Conservation (phyloP, 2,888 invertebrate species). For the Drosophila cracens region DNA sequence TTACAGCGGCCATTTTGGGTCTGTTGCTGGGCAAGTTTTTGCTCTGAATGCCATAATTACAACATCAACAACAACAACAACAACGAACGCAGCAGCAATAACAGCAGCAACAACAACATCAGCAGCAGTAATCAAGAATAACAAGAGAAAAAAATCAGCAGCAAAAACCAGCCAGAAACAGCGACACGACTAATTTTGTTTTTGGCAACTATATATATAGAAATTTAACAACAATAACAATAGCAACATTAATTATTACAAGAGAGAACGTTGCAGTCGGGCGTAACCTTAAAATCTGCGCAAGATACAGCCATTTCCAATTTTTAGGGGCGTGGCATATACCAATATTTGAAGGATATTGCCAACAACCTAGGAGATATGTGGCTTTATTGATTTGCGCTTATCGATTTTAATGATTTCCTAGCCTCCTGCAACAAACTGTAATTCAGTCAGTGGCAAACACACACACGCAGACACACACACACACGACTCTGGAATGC, state of each 20-base stretch:
- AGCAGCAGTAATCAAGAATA: neutral
- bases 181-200: neutral
- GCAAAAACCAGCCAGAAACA: neutral
- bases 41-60: slow-evolving; percentile 88
- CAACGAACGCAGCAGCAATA: slow-evolving; percentile 36
- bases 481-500: neutral
- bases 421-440: neutral
- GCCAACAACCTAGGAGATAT: neutral
- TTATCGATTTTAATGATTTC: neutral
- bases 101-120: slow-evolving; percentile 22
- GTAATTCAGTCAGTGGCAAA: slow-evolving; percentile 17
- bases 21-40: slow-evolving; percentile 92
- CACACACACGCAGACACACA: neutral
- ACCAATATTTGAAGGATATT: neutral
- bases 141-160: slow-evolving; percentile 19
- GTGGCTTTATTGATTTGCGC: neutral
- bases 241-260: neutral
- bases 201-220: slow-evolving; percentile 9
- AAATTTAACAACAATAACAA: slow-evolving; percentile 10
- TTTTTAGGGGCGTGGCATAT: neutral
- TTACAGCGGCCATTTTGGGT: slow-evolving; percentile 90
- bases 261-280: neutral
- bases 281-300: neutral
- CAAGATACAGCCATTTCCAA: neutral
- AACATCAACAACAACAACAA: slow-evolving; percentile 18